A percentile compares a stretch with the other conserved stretches of the same genome.
Evolutionary conservation across 2,888 invertebrate genomes (phyloP).

Genomic region (Spodoptera littoralis): DNA sequence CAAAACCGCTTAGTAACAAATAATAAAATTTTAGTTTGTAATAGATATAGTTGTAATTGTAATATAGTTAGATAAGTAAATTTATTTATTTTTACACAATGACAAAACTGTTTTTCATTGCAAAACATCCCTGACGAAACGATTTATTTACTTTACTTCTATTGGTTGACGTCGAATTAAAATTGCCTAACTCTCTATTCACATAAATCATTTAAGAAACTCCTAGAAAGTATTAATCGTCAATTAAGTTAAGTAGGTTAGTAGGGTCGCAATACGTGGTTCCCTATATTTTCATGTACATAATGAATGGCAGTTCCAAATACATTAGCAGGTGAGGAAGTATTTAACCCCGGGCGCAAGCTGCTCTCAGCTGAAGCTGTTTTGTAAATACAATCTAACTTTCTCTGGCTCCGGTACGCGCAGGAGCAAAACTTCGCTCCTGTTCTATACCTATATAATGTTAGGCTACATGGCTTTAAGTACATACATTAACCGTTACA

Average conservation of each 20-base stretch:
- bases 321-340: conserved; percentile 12
- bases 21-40: neutral
- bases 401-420: conserved; percentile 22
- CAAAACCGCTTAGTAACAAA: conserved; percentile 39
- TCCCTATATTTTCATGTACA: neutral
- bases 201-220: neutral
- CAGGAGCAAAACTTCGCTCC: conserved; percentile 12
- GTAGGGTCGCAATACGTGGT: neutral
- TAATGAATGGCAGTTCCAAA: conserved; percentile 11
- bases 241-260: neutral
- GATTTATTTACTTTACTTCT: neutral
- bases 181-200: neutral
- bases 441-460: conserved; percentile 10
- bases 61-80: neutral
- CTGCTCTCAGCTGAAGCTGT: conserved; percentile 19
- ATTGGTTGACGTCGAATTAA: neutral
- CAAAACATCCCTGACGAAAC: neutral
- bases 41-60: conserved; percentile 12
- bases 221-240: too few species aligned
- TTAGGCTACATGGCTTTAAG: neutral
- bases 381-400: conserved; percentile 44
- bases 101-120: conserved; percentile 7
- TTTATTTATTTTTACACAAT: conserved; percentile 20
- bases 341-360: conserved; percentile 5
- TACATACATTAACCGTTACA: neutral